Conservation (phyloP, 2,888 invertebrate species). For the Nematopogon swammerdamellus region DNA sequence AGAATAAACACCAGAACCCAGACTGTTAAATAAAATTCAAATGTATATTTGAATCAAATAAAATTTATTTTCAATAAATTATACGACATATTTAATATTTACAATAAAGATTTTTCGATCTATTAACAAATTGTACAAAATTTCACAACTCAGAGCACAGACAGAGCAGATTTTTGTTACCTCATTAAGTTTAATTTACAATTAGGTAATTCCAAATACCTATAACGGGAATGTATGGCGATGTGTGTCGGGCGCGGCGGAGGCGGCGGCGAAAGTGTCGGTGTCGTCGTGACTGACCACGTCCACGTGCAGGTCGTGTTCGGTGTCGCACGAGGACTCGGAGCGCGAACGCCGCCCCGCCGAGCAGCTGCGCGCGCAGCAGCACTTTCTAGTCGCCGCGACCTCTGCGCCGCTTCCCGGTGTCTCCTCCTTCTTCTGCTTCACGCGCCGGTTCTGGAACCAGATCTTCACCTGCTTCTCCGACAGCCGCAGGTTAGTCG, state of each 20-base stretch:
- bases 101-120: not conserved
- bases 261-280: too few relatives aligned
- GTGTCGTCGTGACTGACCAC: conserved; percentile 33
- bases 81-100: not conserved
- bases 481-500: conserved; percentile 79
- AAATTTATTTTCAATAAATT: not conserved
- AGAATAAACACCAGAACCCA: too few relatives aligned
- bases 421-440: conserved; percentile 86
- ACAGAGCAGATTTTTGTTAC: too few relatives aligned
- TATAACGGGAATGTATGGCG: too few relatives aligned
- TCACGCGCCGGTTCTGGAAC: conserved; percentile 93
- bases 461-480: conserved; percentile 96
- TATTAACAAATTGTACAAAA: too few relatives aligned
- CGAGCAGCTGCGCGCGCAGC: conserved; percentile 35
- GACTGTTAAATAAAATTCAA: too few relatives aligned
- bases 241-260: too few relatives aligned
- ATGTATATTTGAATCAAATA: not conserved
- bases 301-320: conserved; percentile 36
- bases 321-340: conserved; percentile 31
- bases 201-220: too few relatives aligned
- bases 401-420: conserved; percentile 31
- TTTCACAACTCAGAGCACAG: too few relatives aligned
- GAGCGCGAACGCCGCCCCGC: conserved; percentile 21
- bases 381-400: conserved; percentile 30
- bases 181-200: too few relatives aligned